phyloP scores from a whole-genome alignment of 2,888 invertebrate species.

The Lamellibrachia satsuma region DNA sequence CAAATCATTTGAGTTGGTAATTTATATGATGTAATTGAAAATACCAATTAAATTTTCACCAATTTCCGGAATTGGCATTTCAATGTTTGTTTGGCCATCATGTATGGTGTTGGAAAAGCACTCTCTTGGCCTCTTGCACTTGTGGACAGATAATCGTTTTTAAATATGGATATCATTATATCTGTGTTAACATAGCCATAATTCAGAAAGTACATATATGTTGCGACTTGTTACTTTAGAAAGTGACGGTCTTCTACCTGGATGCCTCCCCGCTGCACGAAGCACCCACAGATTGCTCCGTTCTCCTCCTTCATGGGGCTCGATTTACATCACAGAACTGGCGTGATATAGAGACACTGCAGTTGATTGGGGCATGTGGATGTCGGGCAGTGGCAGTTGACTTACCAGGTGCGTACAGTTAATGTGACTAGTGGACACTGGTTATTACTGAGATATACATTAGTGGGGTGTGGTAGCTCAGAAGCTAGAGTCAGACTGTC shows the following conservation, averaged over 20 bases:
- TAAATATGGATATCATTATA: too few relatives aligned
- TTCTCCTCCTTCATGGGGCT: slow-evolving; percentile 68
- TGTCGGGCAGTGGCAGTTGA: slow-evolving; percentile 67
- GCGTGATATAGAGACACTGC: slow-evolving; percentile 65
- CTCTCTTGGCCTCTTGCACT: too few relatives aligned
- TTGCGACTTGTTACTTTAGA: not conserved
- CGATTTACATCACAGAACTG: slow-evolving; percentile 67
- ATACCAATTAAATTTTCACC: too few relatives aligned
- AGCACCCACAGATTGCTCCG: not conserved
- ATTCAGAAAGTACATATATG: not conserved
- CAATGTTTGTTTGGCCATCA: too few relatives aligned
- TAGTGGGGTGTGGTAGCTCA: too few relatives aligned
- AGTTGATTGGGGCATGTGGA: slow-evolving; percentile 65
- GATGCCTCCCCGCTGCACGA: not conserved
- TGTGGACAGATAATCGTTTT: too few relatives aligned
- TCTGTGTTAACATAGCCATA: not conserved
- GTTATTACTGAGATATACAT: not conserved
- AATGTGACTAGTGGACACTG: not conserved
- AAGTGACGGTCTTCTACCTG: slow-evolving; percentile 21
- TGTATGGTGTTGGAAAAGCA: too few relatives aligned
- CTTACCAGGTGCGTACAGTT: slow-evolving; percentile 63
- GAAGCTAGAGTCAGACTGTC: too few relatives aligned
- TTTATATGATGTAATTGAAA: too few relatives aligned
- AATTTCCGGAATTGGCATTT: too few relatives aligned
- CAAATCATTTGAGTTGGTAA: too few relatives aligned